Percentiles rank a stretch among this genome's conserved stretches.
These are phyloP conservation scores for Diadema setosum DNA, from an alignment of 35 echinoderm and acorn worm species.

Conservation along the genomic window DNA sequence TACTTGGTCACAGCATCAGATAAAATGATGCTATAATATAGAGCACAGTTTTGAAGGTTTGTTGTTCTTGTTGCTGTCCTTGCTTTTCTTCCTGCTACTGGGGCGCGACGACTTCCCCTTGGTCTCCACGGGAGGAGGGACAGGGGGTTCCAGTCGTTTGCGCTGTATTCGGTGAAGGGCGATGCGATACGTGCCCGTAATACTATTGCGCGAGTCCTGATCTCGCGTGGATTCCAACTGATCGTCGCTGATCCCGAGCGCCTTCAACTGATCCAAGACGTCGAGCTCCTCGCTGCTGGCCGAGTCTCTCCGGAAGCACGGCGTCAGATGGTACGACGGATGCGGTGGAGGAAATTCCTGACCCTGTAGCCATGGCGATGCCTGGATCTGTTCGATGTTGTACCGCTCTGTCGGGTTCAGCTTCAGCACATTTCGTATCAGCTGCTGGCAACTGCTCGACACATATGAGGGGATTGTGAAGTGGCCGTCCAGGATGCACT, in stretches of 20 bases:
- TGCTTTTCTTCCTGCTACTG: conserved; percentile 57
- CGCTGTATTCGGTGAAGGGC: conserved; percentile 72
- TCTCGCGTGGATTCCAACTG: conserved; percentile 75
- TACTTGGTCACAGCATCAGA: too few species aligned
- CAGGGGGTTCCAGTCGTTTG: conserved; percentile 67
- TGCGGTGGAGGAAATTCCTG: conserved; percentile 83
- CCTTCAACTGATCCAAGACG: conserved; percentile 64
- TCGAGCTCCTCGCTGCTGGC: conserved; percentile 83
- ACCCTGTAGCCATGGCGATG: conserved; percentile 59
- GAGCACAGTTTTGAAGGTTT: conserved; percentile 90
- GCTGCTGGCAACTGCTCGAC: conserved; percentile 47
- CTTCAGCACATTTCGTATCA: conserved; percentile 67
- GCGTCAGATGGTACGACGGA: conserved; percentile 72
- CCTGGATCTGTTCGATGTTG: conserved; percentile 53
- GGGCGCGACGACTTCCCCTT: conserved; percentile 5
- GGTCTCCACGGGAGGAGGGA: conserved; percentile 19
- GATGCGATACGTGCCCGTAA: conserved; percentile 94
- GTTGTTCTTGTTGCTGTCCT: conserved; percentile 60
- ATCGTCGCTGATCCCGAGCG: conserved; percentile 82
- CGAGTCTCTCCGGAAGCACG: conserved; percentile 72
- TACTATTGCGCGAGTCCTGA: conserved; percentile 90
- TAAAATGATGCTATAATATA: conserved; percentile 52
- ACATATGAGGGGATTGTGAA: conserved; percentile 89
- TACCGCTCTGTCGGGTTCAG: conserved; percentile 54
- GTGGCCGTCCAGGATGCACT: conserved; percentile 92